These are phyloP conservation scores for Tachina lurida DNA, from an alignment of 2,888 invertebrate genomes.

Conservation along the genomic window DNA sequence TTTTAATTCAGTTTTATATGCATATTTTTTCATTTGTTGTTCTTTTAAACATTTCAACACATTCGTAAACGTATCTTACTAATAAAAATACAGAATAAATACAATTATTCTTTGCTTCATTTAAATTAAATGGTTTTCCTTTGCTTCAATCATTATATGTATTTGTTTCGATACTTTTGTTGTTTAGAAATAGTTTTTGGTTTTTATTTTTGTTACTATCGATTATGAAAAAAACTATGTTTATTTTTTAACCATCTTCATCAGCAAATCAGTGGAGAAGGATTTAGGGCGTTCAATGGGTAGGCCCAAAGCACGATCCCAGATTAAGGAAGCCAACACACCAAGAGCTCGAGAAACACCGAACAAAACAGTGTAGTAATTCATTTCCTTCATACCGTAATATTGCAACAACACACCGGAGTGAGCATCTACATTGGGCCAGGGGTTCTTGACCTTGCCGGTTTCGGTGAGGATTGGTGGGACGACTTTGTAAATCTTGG, in stretches of 20 bases:
- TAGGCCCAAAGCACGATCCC: slow-evolving; percentile 92
- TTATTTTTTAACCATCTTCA: slow-evolving; percentile 82
- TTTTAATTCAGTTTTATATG: slow-evolving; percentile 21
- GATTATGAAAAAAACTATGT: slow-evolving; percentile 38
- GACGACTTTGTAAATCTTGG: slow-evolving; percentile 91
- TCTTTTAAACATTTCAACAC: slow-evolving; percentile 55
- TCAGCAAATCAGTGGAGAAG: slow-evolving; percentile 86
- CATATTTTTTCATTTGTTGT: slow-evolving; percentile 27
- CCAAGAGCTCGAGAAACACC: slow-evolving; percentile 94
- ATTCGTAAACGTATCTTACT: slow-evolving; percentile 53
- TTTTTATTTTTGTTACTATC: slow-evolving; percentile 54
- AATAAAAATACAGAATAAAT: slow-evolving; percentile 36
- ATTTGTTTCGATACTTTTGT: slow-evolving; percentile 56
- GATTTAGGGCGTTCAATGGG: slow-evolving; percentile 94
- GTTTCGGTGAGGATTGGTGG: slow-evolving; percentile 91
- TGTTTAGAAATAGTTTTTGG: slow-evolving; percentile 69
- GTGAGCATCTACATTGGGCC: slow-evolving; percentile 97
- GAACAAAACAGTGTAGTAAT: slow-evolving; percentile 95
- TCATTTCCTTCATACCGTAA: slow-evolving; percentile 94
- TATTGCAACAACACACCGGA: slow-evolving; percentile 92
- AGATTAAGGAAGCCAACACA: slow-evolving; percentile 90
- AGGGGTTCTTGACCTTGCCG: slow-evolving; percentile 95
- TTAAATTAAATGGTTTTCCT: slow-evolving; percentile 22
- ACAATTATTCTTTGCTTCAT: slow-evolving; percentile 38
- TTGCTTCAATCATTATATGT: slow-evolving; percentile 22